Conservation (phyloP, 1,140 invertebrate genomes). For the Brachionus rotundiformis region DNA sequence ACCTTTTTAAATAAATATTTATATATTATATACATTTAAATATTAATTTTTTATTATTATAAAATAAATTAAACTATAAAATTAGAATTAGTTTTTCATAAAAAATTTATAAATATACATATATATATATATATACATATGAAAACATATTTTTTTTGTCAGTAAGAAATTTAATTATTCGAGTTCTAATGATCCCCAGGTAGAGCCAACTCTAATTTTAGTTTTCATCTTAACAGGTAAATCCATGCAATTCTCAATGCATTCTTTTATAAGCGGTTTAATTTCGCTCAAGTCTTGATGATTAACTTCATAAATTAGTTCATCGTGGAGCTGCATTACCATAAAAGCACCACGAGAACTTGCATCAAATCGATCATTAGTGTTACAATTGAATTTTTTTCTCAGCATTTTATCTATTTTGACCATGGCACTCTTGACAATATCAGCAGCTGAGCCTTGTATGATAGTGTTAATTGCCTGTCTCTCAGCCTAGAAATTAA, state of each 20-base stretch:
- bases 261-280: conserved; percentile 71
- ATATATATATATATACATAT: too few species aligned
- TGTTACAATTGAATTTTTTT: conserved; percentile 55
- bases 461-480: conserved; percentile 92
- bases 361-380: conserved; percentile 4
- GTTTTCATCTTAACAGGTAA: conserved; percentile 79
- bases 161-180: conserved; percentile 40
- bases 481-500: conserved; percentile 90
- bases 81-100: neutral
- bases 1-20: too few species aligned
- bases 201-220: conserved; percentile 77
- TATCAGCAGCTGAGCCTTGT: conserved; percentile 91
- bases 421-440: conserved; percentile 86
- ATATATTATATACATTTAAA: too few species aligned
- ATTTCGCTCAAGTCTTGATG: conserved; percentile 68
- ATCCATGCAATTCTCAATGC: conserved; percentile 77
- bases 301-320: conserved; percentile 86
- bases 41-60: neutral
- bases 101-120: conserved; percentile 9
- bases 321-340: conserved; percentile 90
- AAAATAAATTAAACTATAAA: neutral
- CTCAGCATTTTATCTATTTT: conserved; percentile 70
- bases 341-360: conserved; percentile 66
- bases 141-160: too few species aligned
- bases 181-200: conserved; percentile 71